A percentile compares a stretch with the other conserved stretches of the same genome.
These are phyloP conservation scores for Trochalopteron elliotii DNA, from an alignment of 2,113 vertebrate species.

Conservation along the genomic window DNA sequence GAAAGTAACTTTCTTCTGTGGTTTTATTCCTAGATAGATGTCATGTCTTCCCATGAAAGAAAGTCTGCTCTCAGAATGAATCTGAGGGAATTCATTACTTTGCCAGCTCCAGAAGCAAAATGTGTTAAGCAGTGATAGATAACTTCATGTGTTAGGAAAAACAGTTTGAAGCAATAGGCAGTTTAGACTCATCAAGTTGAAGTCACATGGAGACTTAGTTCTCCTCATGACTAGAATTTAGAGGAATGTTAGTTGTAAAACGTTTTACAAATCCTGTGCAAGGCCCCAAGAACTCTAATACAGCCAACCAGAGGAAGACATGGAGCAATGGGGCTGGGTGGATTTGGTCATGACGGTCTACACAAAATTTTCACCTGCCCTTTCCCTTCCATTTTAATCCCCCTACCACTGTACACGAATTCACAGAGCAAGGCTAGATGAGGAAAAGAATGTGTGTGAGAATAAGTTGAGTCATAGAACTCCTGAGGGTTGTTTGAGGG, in stretches of 20 bases:
- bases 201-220: neutral
- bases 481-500: neutral
- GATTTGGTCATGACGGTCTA: neutral
- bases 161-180: neutral
- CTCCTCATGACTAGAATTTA: neutral
- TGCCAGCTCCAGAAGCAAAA: neutral
- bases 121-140: neutral
- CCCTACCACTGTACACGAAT: neutral
- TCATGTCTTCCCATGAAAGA: neutral
- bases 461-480: neutral
- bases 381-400: neutral
- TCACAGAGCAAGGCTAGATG: neutral
- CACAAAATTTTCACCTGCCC: neutral
- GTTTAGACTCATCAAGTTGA: neutral
- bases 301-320: neutral
- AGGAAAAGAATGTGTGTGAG: neutral
- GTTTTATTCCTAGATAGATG: slow-evolving; percentile 49
- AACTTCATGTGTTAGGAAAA: neutral
- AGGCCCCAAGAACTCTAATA: neutral
- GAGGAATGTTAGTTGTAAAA: neutral
- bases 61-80: neutral
- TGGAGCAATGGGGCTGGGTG: neutral
- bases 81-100: neutral
- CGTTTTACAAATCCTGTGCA: neutral
- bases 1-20: neutral